Evolutionary conservation across 23 tunicate genomes (phyloP).

Genomic region (Phallusia fumigata): DNA sequence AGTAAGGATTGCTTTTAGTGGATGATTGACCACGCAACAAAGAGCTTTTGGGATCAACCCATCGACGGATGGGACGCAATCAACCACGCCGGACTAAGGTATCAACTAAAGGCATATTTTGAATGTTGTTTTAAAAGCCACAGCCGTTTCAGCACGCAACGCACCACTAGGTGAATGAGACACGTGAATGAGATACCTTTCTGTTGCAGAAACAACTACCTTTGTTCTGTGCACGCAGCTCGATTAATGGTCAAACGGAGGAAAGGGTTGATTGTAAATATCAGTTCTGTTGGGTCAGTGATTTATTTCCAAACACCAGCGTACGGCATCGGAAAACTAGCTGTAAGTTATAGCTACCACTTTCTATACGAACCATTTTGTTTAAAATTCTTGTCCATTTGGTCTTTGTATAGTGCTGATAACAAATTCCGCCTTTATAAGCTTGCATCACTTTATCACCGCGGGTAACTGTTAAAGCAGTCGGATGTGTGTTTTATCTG

Average conservation of each 20-base stretch:
- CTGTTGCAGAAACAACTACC: slow-evolving; percentile 53
- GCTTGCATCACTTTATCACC: no score
- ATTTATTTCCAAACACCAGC: slow-evolving; percentile 40
- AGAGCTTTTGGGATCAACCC: slow-evolving; percentile 54
- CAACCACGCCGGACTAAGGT: slow-evolving; percentile 57
- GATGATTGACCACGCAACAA: slow-evolving; percentile 19
- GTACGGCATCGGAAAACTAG: slow-evolving; percentile 79
- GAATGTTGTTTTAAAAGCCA: no score
- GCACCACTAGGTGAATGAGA: no score
- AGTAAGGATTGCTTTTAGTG: not conserved
- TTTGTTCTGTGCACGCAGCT: slow-evolving; percentile 60
- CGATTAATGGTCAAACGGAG: slow-evolving; percentile 64
- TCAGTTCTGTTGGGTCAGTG: slow-evolving; percentile 58
- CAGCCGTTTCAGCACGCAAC: no score
- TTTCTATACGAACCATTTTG: no score
- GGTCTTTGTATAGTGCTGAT: no score
- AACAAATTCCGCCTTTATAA: no score
- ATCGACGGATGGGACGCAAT: slow-evolving; percentile 47
- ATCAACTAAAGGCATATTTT: no score
- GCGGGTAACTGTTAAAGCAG: no score
- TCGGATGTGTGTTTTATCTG: no score
- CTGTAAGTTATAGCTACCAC: slow-evolving; percentile 20
- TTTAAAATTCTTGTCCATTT: no score
- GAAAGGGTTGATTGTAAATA: slow-evolving; percentile 68
- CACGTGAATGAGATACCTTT: no score